Conservation (phyloP, 2,888 invertebrate genomes). For the Anoplius nigerrimus region DNA sequence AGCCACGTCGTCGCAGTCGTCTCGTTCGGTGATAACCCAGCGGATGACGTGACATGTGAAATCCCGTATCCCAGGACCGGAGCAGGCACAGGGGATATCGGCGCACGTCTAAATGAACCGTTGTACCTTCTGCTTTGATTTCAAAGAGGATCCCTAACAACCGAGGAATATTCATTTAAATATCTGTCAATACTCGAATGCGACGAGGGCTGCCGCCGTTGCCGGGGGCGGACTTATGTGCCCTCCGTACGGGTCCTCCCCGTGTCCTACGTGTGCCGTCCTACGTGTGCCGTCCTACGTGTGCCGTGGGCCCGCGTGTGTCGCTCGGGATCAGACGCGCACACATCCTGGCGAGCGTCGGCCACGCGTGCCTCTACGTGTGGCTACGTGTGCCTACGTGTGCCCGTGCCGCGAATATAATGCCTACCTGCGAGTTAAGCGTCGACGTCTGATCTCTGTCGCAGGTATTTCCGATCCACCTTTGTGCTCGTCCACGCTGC, state of each 20-base stretch:
- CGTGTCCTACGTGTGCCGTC: constrained; percentile 37
- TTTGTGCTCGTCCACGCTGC: constrained; percentile 35
- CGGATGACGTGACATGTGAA: constrained; percentile 68
- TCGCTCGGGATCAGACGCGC: no score
- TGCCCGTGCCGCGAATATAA: constrained; percentile 24
- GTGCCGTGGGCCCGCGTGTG: no score
- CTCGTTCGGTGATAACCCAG: constrained; percentile 49
- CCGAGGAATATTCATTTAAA: constrained; percentile 73
- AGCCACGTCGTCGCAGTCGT: constrained; percentile 28
- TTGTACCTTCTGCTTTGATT: constrained; percentile 67
- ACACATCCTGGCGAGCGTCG: constrained; percentile 1
- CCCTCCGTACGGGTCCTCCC: constrained; percentile 34
- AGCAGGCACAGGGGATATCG: constrained; percentile 55
- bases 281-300: no score
- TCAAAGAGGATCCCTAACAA: constrained; percentile 68
- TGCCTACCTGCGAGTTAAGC: constrained; percentile 2
- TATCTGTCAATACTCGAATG: constrained; percentile 72
- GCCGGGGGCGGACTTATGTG: constrained; percentile 58
- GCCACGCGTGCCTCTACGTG: constrained; percentile 14
- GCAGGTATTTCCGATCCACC: constrained; percentile 46
- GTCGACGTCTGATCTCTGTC: constrained; percentile 51
- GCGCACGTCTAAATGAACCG: constrained; percentile 67
- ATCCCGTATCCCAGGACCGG: constrained; percentile 57
- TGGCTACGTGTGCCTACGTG: background rate
- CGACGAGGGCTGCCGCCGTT: constrained; percentile 51